phyloP scores from a whole-genome alignment of 2,113 vertebrate genomes.

The rat (Rattus norvegicus) region DNA sequence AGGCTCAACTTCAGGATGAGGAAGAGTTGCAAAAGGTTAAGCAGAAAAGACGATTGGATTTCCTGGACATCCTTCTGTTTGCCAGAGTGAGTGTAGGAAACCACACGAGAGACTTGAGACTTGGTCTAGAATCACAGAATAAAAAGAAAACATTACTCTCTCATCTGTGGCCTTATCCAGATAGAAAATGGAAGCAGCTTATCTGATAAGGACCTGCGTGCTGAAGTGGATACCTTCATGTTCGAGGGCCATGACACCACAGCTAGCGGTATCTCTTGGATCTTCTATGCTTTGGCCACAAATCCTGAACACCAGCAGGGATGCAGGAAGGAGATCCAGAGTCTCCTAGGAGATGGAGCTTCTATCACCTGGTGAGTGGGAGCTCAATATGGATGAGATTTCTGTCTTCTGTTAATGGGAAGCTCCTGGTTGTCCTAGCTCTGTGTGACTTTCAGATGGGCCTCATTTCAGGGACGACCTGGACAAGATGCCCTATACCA shows the following conservation, averaged over 20 bases:
- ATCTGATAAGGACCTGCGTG: conserved; percentile 90
- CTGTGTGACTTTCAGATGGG: neutral
- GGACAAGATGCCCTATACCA: conserved; percentile 91
- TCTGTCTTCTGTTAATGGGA: neutral
- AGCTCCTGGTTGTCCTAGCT: too few relatives aligned
- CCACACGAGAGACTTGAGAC: neutral
- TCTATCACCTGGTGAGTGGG: conserved; percentile 89
- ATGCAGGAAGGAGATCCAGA: conserved; percentile 90
- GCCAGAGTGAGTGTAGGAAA: conserved; percentile 88
- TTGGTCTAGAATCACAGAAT: neutral
- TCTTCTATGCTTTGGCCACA: conserved; percentile 90
- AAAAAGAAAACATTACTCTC: neutral
- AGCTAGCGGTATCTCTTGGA: conserved; percentile 91
- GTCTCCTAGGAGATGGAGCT: conserved; percentile 83
- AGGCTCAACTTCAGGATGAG: conserved; percentile 86
- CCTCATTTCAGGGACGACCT: conserved; percentile 89
- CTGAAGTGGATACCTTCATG: conserved; percentile 96
- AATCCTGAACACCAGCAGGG: conserved; percentile 92
- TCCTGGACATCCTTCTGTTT: conserved; percentile 93
- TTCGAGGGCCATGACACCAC: conserved; percentile 95
- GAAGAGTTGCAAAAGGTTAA: conserved; percentile 84
- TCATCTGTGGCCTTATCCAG: conserved; percentile 70
- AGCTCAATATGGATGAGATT: neutral
- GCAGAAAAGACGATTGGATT: conserved; percentile 91
- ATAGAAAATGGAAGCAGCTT: conserved; percentile 89